phyloP scores from a whole-genome alignment of 2,888 invertebrate genomes.

The Pollenia labialis region DNA sequence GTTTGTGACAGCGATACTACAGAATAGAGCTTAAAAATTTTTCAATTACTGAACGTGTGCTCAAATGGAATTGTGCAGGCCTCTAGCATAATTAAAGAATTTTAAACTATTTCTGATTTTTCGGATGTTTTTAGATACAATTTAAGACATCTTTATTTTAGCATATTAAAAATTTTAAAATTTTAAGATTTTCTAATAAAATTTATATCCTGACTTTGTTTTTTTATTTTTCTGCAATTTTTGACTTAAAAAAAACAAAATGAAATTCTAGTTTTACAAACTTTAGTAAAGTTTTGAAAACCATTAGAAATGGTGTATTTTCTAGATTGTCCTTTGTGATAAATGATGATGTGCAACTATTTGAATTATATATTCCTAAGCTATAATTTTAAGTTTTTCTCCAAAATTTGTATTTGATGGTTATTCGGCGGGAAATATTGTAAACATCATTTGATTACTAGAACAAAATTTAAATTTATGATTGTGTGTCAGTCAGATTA shows the following conservation, averaged over 20 bases:
- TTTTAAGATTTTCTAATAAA: too few species aligned
- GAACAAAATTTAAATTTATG: not conserved
- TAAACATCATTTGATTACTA: not conserved
- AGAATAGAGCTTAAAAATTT: too few species aligned
- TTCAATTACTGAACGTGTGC: too few species aligned
- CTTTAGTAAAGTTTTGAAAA: too few species aligned
- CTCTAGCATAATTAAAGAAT: too few species aligned
- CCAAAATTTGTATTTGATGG: constrained; percentile 2
- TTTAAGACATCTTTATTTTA: too few species aligned
- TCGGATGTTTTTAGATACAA: too few species aligned
- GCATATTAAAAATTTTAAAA: too few species aligned
- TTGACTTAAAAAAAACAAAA: not conserved
- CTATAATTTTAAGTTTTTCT: constrained; percentile 10
- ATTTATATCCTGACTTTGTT: too few species aligned
- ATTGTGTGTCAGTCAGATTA: not conserved
- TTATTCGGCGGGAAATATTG: not conserved
- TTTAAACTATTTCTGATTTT: too few species aligned
- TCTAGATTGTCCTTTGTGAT: constrained; percentile 2
- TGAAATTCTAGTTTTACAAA: not conserved
- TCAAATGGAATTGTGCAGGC: too few species aligned
- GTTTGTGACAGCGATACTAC: too few species aligned
- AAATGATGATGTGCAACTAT: constrained; percentile 16
- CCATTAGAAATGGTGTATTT: not conserved
- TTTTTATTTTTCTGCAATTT: not conserved
- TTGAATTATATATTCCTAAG: constrained; percentile 22